Percentiles rank a stretch among this genome's conserved stretches.
Conservation (phyloP, 2,888 invertebrate species). For the Philonicus albiceps region DNA sequence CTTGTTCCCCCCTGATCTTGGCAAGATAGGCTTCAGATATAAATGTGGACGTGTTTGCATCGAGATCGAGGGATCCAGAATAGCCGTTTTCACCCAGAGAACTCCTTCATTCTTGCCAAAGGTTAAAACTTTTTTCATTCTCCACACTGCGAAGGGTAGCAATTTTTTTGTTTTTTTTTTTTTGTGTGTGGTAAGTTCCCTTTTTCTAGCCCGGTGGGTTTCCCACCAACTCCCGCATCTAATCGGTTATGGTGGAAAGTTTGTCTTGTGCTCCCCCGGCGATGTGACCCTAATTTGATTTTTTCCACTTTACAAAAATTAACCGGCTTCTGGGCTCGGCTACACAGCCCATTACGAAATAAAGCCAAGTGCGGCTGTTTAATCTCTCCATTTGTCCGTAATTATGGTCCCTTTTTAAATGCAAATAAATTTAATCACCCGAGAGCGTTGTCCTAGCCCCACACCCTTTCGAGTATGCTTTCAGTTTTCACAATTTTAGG, state of each 20-base stretch:
- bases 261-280: background rate
- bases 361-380: background rate
- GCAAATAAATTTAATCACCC: constrained; percentile 2
- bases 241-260: constrained; percentile 15
- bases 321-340: background rate
- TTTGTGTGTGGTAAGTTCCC: background rate
- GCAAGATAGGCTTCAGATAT: background rate
- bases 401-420: background rate
- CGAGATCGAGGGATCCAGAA: background rate
- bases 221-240: background rate
- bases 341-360: background rate
- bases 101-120: background rate
- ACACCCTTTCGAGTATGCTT: background rate
- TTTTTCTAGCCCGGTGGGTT: background rate
- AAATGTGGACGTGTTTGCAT: background rate
- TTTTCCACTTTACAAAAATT: constrained; percentile 25
- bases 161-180: background rate
- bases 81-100: background rate
- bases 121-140: constrained; percentile 27
- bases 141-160: background rate
- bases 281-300: constrained; percentile 15
- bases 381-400: constrained; percentile 13
- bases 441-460: background rate
- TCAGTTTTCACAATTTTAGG: background rate
- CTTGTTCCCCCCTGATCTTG: background rate